Percentiles rank a stretch among this genome's conserved stretches.
phyloP scores from a whole-genome alignment of 2,797 vertebrate genomes.

The Paramormyrops hopkinsi region DNA sequence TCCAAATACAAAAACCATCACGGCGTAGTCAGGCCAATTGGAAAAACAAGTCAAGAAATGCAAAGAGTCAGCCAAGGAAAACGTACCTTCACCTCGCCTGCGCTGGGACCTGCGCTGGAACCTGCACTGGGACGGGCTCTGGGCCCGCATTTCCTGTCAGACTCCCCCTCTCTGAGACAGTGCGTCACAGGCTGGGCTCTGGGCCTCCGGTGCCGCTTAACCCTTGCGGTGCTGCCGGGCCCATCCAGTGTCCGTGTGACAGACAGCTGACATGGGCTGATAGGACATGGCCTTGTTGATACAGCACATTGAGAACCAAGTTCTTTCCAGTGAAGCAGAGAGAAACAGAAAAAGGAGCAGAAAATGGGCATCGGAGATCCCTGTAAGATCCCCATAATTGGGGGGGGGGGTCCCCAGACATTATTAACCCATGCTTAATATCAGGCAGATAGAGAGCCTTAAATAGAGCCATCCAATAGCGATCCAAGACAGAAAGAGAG shows the following conservation, averaged over 20 bases:
- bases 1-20: slow-evolving; percentile 58
- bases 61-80: slow-evolving; percentile 63
- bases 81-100: slow-evolving; percentile 59
- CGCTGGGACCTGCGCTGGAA: slow-evolving; percentile 62
- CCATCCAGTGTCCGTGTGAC: neutral
- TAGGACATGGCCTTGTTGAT: neutral
- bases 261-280: neutral
- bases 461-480: slow-evolving; percentile 67
- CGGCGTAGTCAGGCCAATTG: slow-evolving; percentile 61
- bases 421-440: slow-evolving; percentile 67
- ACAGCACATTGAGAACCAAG: neutral
- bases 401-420: slow-evolving; percentile 2
- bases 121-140: slow-evolving; percentile 61
- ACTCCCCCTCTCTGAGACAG: slow-evolving; percentile 65
- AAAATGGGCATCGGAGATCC: neutral
- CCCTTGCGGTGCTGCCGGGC: slow-evolving; percentile 40
- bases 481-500: slow-evolving; percentile 19
- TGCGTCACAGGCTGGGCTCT: slow-evolving; percentile 64
- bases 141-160: slow-evolving; percentile 66
- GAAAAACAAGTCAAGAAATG: slow-evolving; percentile 70
- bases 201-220: slow-evolving; percentile 51
- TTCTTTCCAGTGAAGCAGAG: neutral
- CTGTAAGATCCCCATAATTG: neutral
- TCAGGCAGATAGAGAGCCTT: slow-evolving; percentile 65
- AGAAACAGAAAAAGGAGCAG: neutral